A percentile compares a stretch with the other conserved stretches of the same genome.
phyloP scores from a whole-genome alignment of 2,888 invertebrate genomes.

The Reticulitermes lucifugus region DNA sequence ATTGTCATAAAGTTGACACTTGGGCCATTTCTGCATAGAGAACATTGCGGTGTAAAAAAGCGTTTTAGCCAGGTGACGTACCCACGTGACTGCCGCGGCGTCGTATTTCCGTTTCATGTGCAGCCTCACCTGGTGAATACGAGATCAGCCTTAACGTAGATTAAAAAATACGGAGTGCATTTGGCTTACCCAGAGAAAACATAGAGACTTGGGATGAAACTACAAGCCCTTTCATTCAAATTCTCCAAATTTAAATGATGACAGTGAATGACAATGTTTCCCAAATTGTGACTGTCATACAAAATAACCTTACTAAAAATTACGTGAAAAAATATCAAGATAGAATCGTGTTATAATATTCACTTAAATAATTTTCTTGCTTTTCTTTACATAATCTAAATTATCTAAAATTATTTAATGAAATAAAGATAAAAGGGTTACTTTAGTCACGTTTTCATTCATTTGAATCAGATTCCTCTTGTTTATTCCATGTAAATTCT shows the following conservation, averaged over 20 bases:
- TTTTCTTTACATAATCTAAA: too few species aligned
- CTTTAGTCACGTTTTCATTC: too few species aligned
- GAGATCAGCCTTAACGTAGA: slow-evolving; percentile 16
- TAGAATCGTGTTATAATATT: too few species aligned
- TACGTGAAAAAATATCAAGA: too few species aligned
- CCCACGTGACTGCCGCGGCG: slow-evolving; percentile 5
- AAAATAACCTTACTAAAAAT: too few species aligned
- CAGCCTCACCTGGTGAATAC: slow-evolving; percentile 62
- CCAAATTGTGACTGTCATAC: too few species aligned
- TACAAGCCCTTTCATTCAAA: neutral
- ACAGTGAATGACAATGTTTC: neutral
- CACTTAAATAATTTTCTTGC: too few species aligned
- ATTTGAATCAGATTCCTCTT: too few species aligned
- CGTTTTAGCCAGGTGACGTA: slow-evolving; percentile 21
- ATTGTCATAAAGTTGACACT: neutral
- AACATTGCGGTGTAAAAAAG: neutral
- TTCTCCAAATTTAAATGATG: neutral
- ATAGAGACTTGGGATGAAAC: neutral
- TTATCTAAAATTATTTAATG: too few species aligned
- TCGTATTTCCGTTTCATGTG: slow-evolving; percentile 62
- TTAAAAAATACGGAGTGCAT: slow-evolving; percentile 3
- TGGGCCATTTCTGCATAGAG: neutral
- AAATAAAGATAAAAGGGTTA: too few species aligned
- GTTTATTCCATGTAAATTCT: too few species aligned
- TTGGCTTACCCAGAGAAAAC: neutral